phyloP scores from a whole-genome alignment of 2,797 vertebrate genomes.

The Xenentodon cancila region DNA sequence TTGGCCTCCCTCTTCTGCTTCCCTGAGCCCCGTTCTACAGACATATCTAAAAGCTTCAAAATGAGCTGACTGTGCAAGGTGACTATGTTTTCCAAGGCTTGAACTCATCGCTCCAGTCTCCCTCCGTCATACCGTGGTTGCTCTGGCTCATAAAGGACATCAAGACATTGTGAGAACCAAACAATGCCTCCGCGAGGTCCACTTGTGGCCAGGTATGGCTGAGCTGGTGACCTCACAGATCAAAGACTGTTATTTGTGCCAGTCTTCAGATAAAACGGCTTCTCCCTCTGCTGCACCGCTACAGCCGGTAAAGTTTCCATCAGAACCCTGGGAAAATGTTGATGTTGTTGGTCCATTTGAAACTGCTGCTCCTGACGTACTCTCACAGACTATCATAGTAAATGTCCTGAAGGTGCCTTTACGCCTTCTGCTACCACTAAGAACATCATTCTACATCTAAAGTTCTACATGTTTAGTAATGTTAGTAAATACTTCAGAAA shows the following conservation, averaged over 20 bases:
- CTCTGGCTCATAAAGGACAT: slow-evolving; percentile 1
- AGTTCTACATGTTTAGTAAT: too few species aligned
- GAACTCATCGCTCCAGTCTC: background rate
- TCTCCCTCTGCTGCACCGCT: background rate
- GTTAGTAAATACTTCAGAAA: too few species aligned
- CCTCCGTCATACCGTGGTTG: background rate
- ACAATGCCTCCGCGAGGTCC: background rate
- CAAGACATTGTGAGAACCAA: background rate
- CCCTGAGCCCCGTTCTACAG: background rate
- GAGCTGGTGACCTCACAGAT: background rate
- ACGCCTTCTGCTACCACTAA: background rate
- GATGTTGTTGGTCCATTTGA: slow-evolving; percentile 4
- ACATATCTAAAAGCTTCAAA: background rate
- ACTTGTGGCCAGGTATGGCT: background rate
- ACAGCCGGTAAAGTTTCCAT: background rate
- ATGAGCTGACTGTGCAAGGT: background rate
- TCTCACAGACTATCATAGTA: background rate
- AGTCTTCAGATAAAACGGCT: background rate
- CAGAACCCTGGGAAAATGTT: background rate
- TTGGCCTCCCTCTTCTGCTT: background rate
- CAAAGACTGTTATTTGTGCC: slow-evolving; percentile 1
- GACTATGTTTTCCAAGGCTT: background rate
- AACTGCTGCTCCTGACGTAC: background rate
- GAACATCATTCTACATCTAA: background rate
- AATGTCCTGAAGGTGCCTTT: background rate